Evolutionary conservation across 2,888 invertebrate species (phyloP).

Genomic region (Heliconius ismenius): DNA sequence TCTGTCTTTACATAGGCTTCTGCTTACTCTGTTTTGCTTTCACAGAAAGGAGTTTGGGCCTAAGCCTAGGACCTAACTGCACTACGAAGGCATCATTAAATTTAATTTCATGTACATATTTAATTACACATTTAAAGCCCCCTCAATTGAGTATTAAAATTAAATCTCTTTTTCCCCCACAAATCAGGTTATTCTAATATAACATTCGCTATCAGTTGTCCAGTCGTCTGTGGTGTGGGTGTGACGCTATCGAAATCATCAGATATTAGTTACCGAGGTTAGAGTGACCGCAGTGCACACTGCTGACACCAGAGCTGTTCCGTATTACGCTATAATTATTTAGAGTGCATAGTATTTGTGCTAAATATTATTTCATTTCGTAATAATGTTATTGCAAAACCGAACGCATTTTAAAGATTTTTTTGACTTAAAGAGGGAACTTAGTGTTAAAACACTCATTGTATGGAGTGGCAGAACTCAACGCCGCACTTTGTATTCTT

Average conservation of each 20-base stretch:
- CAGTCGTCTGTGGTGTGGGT: constrained; percentile 1
- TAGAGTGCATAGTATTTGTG: constrained; percentile 22
- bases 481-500: background rate
- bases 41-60: no score
- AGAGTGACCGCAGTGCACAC: constrained; percentile 1
- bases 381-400: constrained; percentile 16
- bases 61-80: background rate
- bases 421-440: background rate
- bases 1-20: background rate
- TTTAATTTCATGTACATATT: background rate
- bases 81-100: background rate
- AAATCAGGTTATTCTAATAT: constrained; percentile 1
- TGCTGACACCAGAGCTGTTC: constrained; percentile 2
- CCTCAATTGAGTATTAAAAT: background rate
- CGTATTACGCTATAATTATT: constrained; percentile 20
- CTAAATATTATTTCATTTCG: background rate
- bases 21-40: no score
- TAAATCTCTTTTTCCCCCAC: background rate
- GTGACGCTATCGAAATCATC: constrained; percentile 12
- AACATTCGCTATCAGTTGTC: background rate
- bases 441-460: no score
- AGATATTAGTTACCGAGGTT: constrained; percentile 25
- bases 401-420: background rate
- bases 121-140: background rate
- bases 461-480: no score